phyloP scores from a whole-genome alignment of 1,140 invertebrate genomes.

The Papilio glaucus region DNA sequence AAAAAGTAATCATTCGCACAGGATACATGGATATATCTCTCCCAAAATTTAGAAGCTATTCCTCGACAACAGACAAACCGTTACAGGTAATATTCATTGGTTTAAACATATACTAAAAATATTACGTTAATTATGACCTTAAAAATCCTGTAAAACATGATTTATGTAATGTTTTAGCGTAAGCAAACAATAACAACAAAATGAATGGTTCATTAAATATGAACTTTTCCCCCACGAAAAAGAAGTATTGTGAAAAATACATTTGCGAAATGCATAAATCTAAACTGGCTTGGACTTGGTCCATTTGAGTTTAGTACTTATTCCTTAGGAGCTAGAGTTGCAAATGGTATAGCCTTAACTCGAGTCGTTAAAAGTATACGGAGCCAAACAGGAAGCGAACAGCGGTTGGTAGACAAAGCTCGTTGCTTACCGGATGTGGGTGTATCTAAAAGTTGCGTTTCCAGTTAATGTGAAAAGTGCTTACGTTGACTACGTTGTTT shows the following conservation, averaged over 20 bases:
- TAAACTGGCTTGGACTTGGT: slow-evolving; percentile 40
- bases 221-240: slow-evolving; percentile 54
- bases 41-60: too few relatives aligned
- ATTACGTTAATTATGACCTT: slow-evolving; percentile 19
- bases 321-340: slow-evolving; percentile 33
- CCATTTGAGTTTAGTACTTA: slow-evolving; percentile 40
- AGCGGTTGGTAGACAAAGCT: slow-evolving; percentile 72
- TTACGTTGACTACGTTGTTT: slow-evolving; percentile 31
- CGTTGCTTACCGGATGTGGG: slow-evolving; percentile 64
- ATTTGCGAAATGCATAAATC: slow-evolving; percentile 68
- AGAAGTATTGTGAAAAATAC: slow-evolving; percentile 60
- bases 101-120: not conserved
- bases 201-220: slow-evolving; percentile 65
- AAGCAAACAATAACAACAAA: slow-evolving; percentile 38
- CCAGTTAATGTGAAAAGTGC: slow-evolving; percentile 46
- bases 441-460: slow-evolving; percentile 54
- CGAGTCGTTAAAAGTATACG: slow-evolving; percentile 60
- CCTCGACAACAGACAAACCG: too few relatives aligned
- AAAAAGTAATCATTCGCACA: too few relatives aligned
- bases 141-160: slow-evolving; percentile 8
- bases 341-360: slow-evolving; percentile 37
- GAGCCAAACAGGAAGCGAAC: slow-evolving; percentile 62
- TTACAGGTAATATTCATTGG: too few relatives aligned
- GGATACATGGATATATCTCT: too few relatives aligned
- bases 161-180: slow-evolving; percentile 34